Percentiles rank a stretch among this genome's conserved stretches.
phyloP scores from a whole-genome alignment of 2,888 invertebrate genomes.

The Stegophylla sp. region DNA sequence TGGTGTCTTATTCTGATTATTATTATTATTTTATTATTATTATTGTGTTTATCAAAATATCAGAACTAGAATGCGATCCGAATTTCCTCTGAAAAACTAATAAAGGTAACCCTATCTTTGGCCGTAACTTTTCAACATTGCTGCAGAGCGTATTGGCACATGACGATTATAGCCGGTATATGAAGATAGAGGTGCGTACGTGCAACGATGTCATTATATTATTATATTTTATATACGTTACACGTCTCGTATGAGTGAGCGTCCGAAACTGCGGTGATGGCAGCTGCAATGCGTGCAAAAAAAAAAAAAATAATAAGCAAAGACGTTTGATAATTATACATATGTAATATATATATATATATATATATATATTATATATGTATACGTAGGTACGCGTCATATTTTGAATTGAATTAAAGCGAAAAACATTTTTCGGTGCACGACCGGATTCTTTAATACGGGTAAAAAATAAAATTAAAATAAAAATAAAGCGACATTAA shows the following conservation, averaged over 20 bases:
- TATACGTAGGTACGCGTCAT: not conserved
- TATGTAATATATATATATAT: not conserved
- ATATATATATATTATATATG: constrained; percentile 22
- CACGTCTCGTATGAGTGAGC: not conserved
- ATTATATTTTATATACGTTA: not conserved
- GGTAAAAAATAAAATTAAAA: not conserved
- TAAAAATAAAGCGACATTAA: constrained; percentile 40
- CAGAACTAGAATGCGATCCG: no score
- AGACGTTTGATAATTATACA: constrained; percentile 12
- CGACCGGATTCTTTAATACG: constrained; percentile 51
- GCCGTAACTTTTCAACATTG: no score
- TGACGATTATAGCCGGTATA: no score
- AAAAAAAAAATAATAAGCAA: not conserved
- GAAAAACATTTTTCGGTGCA: constrained; percentile 27
- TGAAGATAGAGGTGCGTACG: not conserved
- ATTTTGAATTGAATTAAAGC: constrained; percentile 44
- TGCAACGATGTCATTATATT: constrained; percentile 3
- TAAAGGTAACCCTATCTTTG: no score
- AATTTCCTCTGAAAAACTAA: no score
- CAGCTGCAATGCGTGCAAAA: not conserved
- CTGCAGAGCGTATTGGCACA: no score
- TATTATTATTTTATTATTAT: no score
- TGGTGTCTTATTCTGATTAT: no score
- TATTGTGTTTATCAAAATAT: no score
- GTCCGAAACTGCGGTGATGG: not conserved